Base-by-base conservation (phyloP, 1,140 invertebrate species). In the Saxidomus purpurata region DNA sequence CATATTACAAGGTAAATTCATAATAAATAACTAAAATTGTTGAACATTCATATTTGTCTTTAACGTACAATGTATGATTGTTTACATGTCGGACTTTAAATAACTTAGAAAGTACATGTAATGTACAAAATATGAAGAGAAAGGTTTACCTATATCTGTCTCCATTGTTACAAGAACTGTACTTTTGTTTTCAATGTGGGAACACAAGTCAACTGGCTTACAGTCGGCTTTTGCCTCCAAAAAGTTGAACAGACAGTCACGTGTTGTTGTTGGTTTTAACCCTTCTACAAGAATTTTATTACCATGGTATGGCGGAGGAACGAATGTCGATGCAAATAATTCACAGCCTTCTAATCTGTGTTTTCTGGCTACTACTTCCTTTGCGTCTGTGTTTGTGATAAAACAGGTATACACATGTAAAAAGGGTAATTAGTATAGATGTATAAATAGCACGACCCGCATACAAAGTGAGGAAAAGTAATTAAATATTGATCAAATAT, bases 221-320 rank as follows among this genome's bases (percentile, higher is more conserved):
- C 25, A 55, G 22, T 67, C 77, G 34, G 74, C 43, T 67, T 87
- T 90, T 0, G 43, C 82, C 31, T 92, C 91, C 22, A 92, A 82
- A 43, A 88, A 92, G 67, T 91, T 92, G 19, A 34, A 47, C 25
- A 92, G 55, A 25, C 80, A 80, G 34, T 92, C 88, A 8, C 85
- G 22, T 49, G 90, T 88, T 36, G 91, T 91, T 19, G 49, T 87
- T 34, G 67, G 55, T 22, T 85, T 85, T 0, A 92, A 25, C 8
- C 87, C 87, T 28, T 55, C 49, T 40, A 92, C 79, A 28, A 91
- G 63, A 25, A 91, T 31, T 40, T 86, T 89, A 34, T 84, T 74
- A 77, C 61, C n/a, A 77, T 88, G 47, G 38, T 52, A 82, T n/a
- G 71, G 22, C 3, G 67, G 76, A 38, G 87, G 89, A 25, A 63